These are phyloP conservation scores for Euplagia quadripunctaria DNA, from an alignment of 2,888 invertebrate species.

Conservation along the genomic window DNA sequence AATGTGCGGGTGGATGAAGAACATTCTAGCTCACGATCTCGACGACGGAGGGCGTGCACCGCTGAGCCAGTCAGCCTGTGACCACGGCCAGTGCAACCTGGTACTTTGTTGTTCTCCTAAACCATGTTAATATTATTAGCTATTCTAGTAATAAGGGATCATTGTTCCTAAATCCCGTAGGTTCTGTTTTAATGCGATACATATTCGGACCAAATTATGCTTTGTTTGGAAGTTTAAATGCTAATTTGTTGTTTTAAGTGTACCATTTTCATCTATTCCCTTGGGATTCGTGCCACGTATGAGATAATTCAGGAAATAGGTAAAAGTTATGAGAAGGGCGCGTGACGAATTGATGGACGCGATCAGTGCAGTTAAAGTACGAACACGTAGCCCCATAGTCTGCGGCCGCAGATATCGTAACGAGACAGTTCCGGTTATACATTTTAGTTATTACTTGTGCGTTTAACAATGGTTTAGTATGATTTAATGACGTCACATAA, in stretches of 20 bases:
- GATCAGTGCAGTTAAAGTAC: not conserved
- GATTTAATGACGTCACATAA: too few relatives aligned
- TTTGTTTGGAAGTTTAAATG: constrained; percentile 11
- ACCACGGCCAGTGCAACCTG: too few relatives aligned
- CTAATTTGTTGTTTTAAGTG: constrained; percentile 8
- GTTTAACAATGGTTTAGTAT: too few relatives aligned
- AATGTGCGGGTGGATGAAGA: too few relatives aligned
- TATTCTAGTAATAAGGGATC: not conserved
- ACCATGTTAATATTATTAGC: not conserved
- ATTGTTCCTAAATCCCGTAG: constrained; percentile 1
- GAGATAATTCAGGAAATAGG: not conserved
- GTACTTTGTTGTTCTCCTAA: too few relatives aligned
- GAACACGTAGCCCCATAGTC: not conserved
- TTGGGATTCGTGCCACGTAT: not conserved
- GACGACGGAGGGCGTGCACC: too few relatives aligned
- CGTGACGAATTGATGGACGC: not conserved
- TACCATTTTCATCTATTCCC: not conserved
- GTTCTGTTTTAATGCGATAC: not conserved
- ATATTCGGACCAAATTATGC: constrained; percentile 9
- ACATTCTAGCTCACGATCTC: too few relatives aligned
- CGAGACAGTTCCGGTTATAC: too few relatives aligned
- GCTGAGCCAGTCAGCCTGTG: too few relatives aligned
- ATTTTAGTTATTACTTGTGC: too few relatives aligned
- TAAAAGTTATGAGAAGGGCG: not conserved
- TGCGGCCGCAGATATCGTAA: not conserved